Percentiles rank a stretch among this genome's conserved stretches.
Conservation (phyloP, 2,797 vertebrate genomes). For the Bufotes viridis region DNA sequence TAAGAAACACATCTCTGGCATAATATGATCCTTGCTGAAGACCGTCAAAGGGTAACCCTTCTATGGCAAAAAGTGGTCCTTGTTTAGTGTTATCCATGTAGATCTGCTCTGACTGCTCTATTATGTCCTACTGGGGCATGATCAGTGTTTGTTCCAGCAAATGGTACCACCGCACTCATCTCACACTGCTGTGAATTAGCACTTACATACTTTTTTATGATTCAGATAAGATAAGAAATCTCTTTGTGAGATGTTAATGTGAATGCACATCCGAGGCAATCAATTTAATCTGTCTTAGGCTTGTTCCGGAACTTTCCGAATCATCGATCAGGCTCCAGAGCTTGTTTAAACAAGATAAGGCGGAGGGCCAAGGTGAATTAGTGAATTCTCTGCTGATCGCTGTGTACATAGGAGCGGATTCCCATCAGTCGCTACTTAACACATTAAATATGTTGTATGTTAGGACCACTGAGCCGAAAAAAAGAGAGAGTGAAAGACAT, state of each 20-base stretch:
- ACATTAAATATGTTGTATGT: slow-evolving; percentile 46
- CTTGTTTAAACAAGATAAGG: slow-evolving; percentile 62
- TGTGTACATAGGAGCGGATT: slow-evolving; percentile 53
- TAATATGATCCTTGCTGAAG: neutral
- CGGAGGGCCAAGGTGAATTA: slow-evolving; percentile 44
- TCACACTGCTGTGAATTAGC: slow-evolving; percentile 33
- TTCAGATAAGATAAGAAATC: slow-evolving; percentile 59
- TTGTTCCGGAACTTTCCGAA: slow-evolving; percentile 62
- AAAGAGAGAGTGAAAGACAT: neutral
- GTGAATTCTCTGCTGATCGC: slow-evolving; percentile 47
- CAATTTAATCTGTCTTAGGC: slow-evolving; percentile 58
- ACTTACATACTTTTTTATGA: slow-evolving; percentile 54
- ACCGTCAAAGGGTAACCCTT: neutral
- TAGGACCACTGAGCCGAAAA: slow-evolving; percentile 17
- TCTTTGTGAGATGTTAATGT: slow-evolving; percentile 49
- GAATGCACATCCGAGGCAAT: slow-evolving; percentile 58
- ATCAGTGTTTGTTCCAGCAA: neutral
- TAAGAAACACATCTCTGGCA: neutral
- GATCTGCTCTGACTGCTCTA: neutral
- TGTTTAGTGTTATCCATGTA: neutral
- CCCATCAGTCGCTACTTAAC: slow-evolving; percentile 47
- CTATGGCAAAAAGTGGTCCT: neutral
- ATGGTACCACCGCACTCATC: neutral
- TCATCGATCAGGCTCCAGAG: slow-evolving; percentile 57
- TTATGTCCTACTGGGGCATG: neutral